Conservation (phyloP, 1,140 invertebrate genomes). For the Acyrthosiphon pisum region DNA sequence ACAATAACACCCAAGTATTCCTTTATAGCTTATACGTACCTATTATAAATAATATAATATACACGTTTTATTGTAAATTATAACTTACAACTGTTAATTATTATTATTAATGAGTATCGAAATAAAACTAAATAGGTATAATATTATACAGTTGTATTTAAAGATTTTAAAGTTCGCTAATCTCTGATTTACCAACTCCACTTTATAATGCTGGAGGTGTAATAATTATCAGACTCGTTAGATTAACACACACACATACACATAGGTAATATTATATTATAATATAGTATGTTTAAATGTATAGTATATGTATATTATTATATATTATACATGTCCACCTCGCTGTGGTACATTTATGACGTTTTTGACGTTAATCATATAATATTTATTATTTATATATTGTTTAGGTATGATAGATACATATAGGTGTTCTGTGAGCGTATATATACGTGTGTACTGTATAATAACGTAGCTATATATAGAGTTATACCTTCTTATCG, state of each 20-base stretch:
- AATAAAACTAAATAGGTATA: neutral
- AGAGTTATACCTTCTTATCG: neutral
- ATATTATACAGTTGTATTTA: neutral
- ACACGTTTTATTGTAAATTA: neutral
- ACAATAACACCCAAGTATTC: neutral
- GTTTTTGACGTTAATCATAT: conserved; percentile 1
- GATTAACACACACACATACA: neutral
- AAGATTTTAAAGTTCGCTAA: neutral
- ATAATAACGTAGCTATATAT: neutral
- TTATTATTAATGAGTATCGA: neutral
- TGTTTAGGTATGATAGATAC: neutral
- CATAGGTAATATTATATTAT: neutral
- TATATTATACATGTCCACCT: neutral
- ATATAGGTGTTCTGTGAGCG: neutral
- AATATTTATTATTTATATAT: conserved; percentile 11
- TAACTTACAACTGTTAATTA: neutral
- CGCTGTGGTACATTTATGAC: neutral
- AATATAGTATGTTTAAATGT: neutral
- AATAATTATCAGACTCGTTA: neutral
- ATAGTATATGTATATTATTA: neutral
- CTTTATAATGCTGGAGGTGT: neutral
- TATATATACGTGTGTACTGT: neutral
- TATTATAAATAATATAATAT: neutral
- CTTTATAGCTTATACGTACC: neutral
- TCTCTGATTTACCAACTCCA: neutral